Base-by-base conservation (phyloP, 92 coral and sea anemone genomes). In the Palythoa grandiflora region DNA sequence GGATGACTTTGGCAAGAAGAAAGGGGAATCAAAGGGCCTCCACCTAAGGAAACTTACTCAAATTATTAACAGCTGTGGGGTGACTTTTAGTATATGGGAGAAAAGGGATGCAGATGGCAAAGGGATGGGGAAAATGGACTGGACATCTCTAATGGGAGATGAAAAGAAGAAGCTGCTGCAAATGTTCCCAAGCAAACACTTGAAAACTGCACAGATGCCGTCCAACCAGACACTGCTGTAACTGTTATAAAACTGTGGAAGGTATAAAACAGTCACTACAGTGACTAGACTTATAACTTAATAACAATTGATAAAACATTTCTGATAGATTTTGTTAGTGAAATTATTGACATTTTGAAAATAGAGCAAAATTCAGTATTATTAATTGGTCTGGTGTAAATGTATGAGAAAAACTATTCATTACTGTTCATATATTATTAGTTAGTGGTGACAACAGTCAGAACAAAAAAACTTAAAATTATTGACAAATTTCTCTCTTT, bases 1-100 rank as follows among this genome's bases (percentile, higher is more conserved):
- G 44, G 89, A 84, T 73, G 94, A 92, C 89, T 84, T 75, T 8
- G 11, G 16, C 66, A 44, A 44, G 48, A 89, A 89, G 88, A 88
- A 59, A 72, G 92, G 94, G 39, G 92, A 89, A 78, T 73, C 92
- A 39, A 92, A 89, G 20, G 90, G 92, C 9, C 73, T 79, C n/a
- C 94, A 85, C 68, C 73, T 92, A 6, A 75, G 83, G 44, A 85
- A 79, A 9, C 51, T 91, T 5, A 76, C 84, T 17, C 71, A 84
- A 28, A 28, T 78, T 19, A 89, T 92, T 9, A 85, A 89, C 60
- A 92, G 87, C 74, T 89, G 94, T 85, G 92, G 94, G 9, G 86
- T 89, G 7, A 85, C 92, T 39, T 91, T 91, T 61, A 35, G 74
- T 68, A 37, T 37, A 68, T 68, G 74, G 74, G 74, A 68, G 74